Evolutionary conservation across 1,140 invertebrate genomes (phyloP).

Genomic region (Hestina assimilis): DNA sequence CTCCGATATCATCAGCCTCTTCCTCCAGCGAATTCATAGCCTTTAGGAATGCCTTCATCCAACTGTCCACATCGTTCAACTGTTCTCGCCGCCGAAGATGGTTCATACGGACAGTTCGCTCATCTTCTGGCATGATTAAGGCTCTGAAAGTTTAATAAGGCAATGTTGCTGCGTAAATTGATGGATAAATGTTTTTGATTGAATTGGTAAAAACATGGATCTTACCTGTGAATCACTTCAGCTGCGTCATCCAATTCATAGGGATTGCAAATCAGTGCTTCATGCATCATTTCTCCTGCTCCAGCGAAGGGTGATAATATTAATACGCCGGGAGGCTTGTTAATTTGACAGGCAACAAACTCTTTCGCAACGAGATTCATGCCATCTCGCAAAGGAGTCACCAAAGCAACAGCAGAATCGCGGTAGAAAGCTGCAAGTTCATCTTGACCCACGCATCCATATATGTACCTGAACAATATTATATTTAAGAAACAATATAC

Average conservation of each 20-base stretch:
- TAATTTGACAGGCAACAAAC: constrained; percentile 95
- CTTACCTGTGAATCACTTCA: constrained; percentile 88
- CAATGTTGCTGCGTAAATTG: too few relatives aligned
- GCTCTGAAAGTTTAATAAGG: constrained; percentile 80
- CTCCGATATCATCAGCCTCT: constrained; percentile 87
- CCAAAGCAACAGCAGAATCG: constrained; percentile 90
- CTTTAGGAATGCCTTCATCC: constrained; percentile 93
- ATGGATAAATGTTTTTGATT: not conserved
- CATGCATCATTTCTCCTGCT: constrained; percentile 94
- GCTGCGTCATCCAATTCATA: constrained; percentile 93
- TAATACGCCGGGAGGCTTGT: constrained; percentile 90
- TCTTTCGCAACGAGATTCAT: constrained; percentile 97
- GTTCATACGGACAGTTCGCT: constrained; percentile 91
- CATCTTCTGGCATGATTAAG: constrained; percentile 93
- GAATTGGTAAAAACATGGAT: not conserved
- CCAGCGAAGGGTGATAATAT: constrained; percentile 95
- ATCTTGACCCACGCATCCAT: constrained; percentile 91
- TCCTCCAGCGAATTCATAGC: constrained; percentile 90
- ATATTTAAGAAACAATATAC: not conserved
- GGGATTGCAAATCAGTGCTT: constrained; percentile 92
- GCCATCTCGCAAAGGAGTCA: constrained; percentile 92
- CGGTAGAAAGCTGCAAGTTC: constrained; percentile 91
- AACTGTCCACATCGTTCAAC: constrained; percentile 91
- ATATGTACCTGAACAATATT: constrained; percentile 83
- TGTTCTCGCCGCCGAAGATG: constrained; percentile 89